phyloP scores from a whole-genome alignment of 2,113 vertebrate genomes.

The Pluvianellus socialis region DNA sequence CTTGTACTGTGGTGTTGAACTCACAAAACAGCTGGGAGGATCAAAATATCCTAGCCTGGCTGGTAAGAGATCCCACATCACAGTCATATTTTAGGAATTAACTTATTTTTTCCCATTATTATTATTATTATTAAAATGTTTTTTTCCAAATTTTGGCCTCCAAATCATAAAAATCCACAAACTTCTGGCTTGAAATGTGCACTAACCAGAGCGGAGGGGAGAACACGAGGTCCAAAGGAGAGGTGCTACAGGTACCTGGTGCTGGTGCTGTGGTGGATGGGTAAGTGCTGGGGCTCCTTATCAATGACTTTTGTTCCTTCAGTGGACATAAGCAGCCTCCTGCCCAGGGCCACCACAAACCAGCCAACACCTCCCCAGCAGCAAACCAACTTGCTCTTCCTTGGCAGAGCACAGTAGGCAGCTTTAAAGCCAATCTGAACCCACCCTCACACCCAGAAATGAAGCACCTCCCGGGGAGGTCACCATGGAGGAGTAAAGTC shows the following conservation, averaged over 20 bases:
- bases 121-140: background rate
- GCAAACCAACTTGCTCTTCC: background rate
- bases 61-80: background rate
- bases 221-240: background rate
- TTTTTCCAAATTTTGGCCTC: background rate
- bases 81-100: background rate
- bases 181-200: background rate
- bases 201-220: background rate
- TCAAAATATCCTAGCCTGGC: background rate
- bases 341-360: background rate
- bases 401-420: background rate
- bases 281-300: background rate
- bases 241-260: fast-evolving
- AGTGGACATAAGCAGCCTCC: background rate
- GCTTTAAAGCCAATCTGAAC: background rate
- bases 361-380: background rate
- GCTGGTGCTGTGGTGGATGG: background rate
- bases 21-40: background rate
- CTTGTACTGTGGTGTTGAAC: background rate
- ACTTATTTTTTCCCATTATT: fast-evolving
- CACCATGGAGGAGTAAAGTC: background rate
- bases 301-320: background rate
- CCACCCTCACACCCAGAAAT: background rate
- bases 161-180: background rate
- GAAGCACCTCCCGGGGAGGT: background rate